These are phyloP conservation scores for Ictalurus furcatus DNA, from an alignment of 2,113 vertebrate genomes.

Conservation along the genomic window DNA sequence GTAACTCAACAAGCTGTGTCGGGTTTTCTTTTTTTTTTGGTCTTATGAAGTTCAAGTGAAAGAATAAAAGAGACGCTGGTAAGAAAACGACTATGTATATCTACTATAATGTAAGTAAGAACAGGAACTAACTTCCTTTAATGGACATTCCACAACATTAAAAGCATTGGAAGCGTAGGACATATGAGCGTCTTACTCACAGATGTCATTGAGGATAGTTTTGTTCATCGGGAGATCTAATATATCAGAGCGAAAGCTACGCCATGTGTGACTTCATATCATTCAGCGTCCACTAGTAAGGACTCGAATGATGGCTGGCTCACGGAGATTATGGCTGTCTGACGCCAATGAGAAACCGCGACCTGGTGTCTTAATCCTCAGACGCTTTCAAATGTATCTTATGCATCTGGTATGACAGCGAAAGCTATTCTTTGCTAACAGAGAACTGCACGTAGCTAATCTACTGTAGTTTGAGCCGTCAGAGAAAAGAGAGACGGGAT, in stretches of 20 bases:
- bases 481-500: neutral
- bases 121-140: neutral
- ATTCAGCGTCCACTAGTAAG: no score
- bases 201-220: neutral
- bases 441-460: neutral
- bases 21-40: neutral
- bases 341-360: neutral
- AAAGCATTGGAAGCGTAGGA: neutral
- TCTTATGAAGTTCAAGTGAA: neutral
- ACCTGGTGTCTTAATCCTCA: neutral
- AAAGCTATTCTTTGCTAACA: neutral
- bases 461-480: neutral
- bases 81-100: neutral
- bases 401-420: neutral
- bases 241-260: neutral
- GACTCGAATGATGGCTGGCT: neutral
- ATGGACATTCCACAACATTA: neutral
- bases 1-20: neutral
- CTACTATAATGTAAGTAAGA: neutral
- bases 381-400: neutral
- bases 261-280: neutral
- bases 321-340: neutral
- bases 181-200: no score
- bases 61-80: neutral
- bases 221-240: neutral